A percentile compares a stretch with the other conserved stretches of the same genome.
Evolutionary conservation across 1,140 invertebrate genomes (phyloP).

Genomic region (Drosophila sechellia): DNA sequence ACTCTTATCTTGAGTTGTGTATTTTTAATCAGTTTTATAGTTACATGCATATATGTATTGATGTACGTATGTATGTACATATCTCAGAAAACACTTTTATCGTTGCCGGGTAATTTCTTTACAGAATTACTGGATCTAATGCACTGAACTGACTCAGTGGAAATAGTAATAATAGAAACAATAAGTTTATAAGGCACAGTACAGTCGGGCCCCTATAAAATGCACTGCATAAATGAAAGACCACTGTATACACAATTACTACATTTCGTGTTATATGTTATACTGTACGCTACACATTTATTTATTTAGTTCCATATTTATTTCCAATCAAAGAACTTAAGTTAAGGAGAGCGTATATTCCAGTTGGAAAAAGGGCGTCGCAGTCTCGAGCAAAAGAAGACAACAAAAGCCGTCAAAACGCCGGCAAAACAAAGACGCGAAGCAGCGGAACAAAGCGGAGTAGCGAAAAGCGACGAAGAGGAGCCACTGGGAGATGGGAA

Average conservation of each 20-base stretch:
- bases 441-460: slow-evolving; percentile 51
- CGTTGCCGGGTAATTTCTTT: neutral
- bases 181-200: neutral
- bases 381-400: slow-evolving; percentile 32
- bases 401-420: slow-evolving; percentile 44
- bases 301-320: neutral
- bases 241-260: too few species aligned
- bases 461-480: slow-evolving; percentile 32
- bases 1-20: neutral
- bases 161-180: too few species aligned
- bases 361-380: slow-evolving; percentile 76
- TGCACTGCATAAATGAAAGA: too few species aligned
- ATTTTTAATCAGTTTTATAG: slow-evolving; percentile 9
- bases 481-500: slow-evolving; percentile 5
- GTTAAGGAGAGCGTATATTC: neutral
- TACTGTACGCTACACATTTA: too few species aligned
- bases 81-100: neutral
- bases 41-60: too few species aligned
- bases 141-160: too few species aligned
- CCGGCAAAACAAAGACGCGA: slow-evolving; percentile 82
- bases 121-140: neutral
- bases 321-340: neutral
- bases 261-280: too few species aligned
- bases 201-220: neutral
- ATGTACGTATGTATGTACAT: neutral